Evolutionary conservation across 2,888 invertebrate species (phyloP).

Genomic region (Stictocephala bisonia): DNA sequence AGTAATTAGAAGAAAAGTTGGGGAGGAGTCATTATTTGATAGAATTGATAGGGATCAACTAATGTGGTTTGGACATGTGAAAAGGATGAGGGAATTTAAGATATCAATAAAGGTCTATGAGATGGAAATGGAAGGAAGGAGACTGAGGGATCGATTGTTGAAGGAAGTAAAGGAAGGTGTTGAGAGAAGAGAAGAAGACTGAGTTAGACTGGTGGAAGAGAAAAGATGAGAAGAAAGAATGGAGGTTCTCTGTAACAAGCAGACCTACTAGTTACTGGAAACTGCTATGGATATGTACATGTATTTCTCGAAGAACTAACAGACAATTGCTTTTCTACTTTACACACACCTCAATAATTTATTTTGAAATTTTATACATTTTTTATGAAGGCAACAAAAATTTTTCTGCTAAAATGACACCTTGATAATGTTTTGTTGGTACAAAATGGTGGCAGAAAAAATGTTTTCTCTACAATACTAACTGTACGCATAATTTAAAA

Average conservation of each 20-base stretch:
- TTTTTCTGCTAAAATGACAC: not conserved
- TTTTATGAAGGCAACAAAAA: not conserved
- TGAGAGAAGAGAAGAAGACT: not conserved
- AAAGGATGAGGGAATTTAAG: not conserved
- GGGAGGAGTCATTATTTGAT: no score
- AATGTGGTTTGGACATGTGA: not conserved
- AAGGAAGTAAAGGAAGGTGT: not conserved
- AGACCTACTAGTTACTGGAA: no score
- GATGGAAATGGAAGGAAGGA: no score
- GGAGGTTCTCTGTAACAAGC: no score
- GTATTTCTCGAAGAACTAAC: no score
- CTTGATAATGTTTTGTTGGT: not conserved
- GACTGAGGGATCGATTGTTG: not conserved
- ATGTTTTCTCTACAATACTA: not conserved
- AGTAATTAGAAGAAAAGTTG: no score
- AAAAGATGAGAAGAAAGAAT: not conserved
- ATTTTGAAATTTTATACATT: not conserved
- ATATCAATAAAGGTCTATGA: not conserved
- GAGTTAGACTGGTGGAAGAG: no score
- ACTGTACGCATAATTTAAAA: not conserved
- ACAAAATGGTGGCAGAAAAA: not conserved
- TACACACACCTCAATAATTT: not conserved
- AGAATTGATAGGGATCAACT: no score
- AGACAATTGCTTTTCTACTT: no score
- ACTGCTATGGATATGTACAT: no score